phyloP scores from a whole-genome alignment of 2,113 vertebrate species.

The Dasyurus viverrinus region DNA sequence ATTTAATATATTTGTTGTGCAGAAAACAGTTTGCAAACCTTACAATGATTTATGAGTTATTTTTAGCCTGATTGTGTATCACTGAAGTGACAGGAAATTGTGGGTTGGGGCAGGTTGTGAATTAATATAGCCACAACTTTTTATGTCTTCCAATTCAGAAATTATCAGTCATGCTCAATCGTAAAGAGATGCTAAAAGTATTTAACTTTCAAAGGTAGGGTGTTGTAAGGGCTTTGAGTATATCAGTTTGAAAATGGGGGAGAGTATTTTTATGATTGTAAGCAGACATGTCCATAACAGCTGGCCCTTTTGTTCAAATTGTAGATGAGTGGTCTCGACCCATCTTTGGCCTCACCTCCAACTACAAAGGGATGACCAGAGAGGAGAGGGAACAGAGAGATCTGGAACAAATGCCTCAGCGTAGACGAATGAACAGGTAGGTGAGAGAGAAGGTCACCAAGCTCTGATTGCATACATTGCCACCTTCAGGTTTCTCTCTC shows the following conservation, averaged over 20 bases:
- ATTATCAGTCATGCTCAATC: not conserved
- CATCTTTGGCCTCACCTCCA: constrained; percentile 97
- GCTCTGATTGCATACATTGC: constrained; percentile 38
- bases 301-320: not conserved
- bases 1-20: not conserved
- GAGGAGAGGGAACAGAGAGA: constrained; percentile 98
- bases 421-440: constrained; percentile 95
- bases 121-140: not conserved
- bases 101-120: not conserved
- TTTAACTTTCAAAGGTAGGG: not conserved
- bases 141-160: not conserved
- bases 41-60: not conserved
- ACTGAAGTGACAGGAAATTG: not conserved
- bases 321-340: constrained; percentile 98
- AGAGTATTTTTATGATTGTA: constrained; percentile 9
- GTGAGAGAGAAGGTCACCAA: constrained; percentile 80
- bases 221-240: constrained; percentile 15
- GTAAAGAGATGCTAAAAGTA: constrained; percentile 14
- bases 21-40: not conserved
- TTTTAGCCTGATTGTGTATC: not conserved
- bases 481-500: not conserved
- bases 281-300: constrained; percentile 13
- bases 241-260: not conserved
- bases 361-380: constrained; percentile 98
- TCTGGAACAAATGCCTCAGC: constrained; percentile 96